Percentiles rank a stretch among this genome's conserved stretches.
Evolutionary conservation across 2,113 vertebrate genomes (phyloP).

Genomic region (Oophaga pumilio): DNA sequence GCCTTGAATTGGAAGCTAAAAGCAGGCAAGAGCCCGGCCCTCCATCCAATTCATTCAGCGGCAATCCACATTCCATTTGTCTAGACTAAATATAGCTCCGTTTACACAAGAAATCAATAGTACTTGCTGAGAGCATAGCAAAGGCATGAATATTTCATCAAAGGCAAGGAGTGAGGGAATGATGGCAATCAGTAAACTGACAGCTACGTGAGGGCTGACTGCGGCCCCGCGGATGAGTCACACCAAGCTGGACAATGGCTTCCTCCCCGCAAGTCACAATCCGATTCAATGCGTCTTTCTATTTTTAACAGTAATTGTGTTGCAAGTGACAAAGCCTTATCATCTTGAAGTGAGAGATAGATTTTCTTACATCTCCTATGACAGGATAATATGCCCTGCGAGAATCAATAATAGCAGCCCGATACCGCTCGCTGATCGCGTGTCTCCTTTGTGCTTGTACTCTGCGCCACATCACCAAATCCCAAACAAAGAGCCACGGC

Average conservation of each 20-base stretch:
- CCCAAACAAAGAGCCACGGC: constrained; percentile 22
- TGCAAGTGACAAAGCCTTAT: constrained; percentile 76
- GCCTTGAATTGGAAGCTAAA: constrained; percentile 75
- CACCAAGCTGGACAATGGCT: constrained; percentile 70
- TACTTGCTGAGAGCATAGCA: constrained; percentile 77
- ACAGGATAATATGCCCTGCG: constrained; percentile 69
- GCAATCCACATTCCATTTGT: constrained; percentile 90
- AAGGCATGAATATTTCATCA: constrained; percentile 85
- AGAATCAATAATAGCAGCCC: constrained; percentile 65
- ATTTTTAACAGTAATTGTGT: constrained; percentile 77
- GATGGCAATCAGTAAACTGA: constrained; percentile 75
- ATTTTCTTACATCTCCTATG: constrained; percentile 72
- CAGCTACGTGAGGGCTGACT: constrained; percentile 69
- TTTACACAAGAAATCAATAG: constrained; percentile 90
- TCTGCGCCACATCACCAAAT: constrained; percentile 23
- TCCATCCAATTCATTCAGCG: constrained; percentile 82
- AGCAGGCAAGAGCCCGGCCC: constrained; percentile 70
- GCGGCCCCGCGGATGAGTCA: constrained; percentile 68
- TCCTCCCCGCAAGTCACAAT: constrained; percentile 68
- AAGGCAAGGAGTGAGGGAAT: constrained; percentile 64
- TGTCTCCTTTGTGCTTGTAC: constrained; percentile 25
- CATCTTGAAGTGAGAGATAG: constrained; percentile 68
- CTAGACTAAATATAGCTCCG: constrained; percentile 89
- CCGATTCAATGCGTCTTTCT: constrained; percentile 68
- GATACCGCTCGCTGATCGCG: constrained; percentile 13